Conservation (phyloP, 2,888 invertebrate genomes). For the Sphaerophoria rueppellii region DNA sequence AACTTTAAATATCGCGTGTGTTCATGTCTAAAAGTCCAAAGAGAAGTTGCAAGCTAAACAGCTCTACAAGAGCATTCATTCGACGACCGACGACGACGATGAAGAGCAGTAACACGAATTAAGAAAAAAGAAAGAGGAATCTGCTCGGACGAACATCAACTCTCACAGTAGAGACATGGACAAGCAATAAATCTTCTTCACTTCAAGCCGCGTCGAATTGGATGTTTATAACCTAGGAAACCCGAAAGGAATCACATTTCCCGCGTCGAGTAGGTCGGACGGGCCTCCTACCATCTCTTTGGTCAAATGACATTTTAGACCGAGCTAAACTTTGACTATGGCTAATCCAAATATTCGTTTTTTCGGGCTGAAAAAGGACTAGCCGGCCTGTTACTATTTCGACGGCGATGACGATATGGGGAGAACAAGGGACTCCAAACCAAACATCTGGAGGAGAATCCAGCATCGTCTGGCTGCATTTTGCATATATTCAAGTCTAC, state of each 20-base stretch:
- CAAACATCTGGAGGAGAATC: slow-evolving; percentile 59
- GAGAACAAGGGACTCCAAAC: slow-evolving; percentile 46
- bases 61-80: slow-evolving; percentile 17
- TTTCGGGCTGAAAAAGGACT: slow-evolving; percentile 15
- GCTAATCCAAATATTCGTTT: slow-evolving; percentile 49
- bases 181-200: slow-evolving; percentile 73
- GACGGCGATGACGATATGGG: slow-evolving; percentile 18
- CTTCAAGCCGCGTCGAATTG: slow-evolving; percentile 73
- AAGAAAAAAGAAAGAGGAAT: slow-evolving; percentile 32
- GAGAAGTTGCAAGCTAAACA: slow-evolving; percentile 39
- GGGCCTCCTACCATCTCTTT: slow-evolving; percentile 50
- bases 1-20: slow-evolving; percentile 71
- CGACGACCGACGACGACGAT: not conserved
- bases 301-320: slow-evolving; percentile 68
- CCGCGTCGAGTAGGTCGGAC: slow-evolving; percentile 19
- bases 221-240: slow-evolving; percentile 72
- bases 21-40: slow-evolving; percentile 65
- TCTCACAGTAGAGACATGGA: slow-evolving; percentile 71
- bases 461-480: slow-evolving; percentile 43
- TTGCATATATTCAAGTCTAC: slow-evolving; percentile 49
- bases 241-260: slow-evolving; percentile 36
- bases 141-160: slow-evolving; percentile 67
- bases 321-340: too few species aligned
- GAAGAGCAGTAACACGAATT: not conserved
- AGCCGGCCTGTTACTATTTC: not conserved